Evolutionary conservation across 2,888 invertebrate species (phyloP).

Genomic region (Cerceris ruficornis): DNA sequence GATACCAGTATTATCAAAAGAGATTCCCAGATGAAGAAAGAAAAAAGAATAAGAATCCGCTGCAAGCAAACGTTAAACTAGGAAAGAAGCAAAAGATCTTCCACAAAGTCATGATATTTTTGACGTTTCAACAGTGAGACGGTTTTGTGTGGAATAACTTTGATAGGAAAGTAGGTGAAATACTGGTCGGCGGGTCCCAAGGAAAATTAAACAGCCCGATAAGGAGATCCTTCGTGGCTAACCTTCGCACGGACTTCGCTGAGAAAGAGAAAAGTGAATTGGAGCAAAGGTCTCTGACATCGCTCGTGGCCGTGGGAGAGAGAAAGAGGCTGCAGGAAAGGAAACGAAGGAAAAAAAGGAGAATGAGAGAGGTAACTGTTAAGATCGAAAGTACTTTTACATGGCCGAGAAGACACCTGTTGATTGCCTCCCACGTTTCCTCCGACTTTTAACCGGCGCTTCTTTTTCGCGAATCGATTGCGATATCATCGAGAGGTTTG

Average conservation of each 20-base stretch:
- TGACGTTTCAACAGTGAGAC: too few species aligned
- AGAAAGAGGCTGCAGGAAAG: constrained; percentile 17
- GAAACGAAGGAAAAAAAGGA: constrained; percentile 12
- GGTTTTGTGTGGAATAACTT: neutral
- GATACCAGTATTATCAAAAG: neutral
- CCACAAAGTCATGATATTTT: too few species aligned
- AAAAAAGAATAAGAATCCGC: neutral
- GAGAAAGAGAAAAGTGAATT: constrained; percentile 57
- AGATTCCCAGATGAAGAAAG: neutral
- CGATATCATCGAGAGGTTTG: too few species aligned
- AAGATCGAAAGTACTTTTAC: constrained; percentile 56
- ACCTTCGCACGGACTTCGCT: constrained; percentile 33
- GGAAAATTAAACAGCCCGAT: constrained; percentile 38
- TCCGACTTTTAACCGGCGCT: neutral
- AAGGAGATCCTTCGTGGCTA: constrained; percentile 37
- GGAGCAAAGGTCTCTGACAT: constrained; percentile 57
- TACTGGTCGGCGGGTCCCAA: neutral
- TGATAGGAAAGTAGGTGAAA: neutral
- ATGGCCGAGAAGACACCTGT: constrained; percentile 45
- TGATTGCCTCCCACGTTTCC: constrained; percentile 22
- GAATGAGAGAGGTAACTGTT: constrained; percentile 33
- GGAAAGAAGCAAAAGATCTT: neutral
- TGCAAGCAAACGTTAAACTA: neutral
- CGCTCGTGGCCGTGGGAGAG: constrained; percentile 44
- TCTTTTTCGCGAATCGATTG: neutral